Conservation (phyloP, 2,888 invertebrate species). For the Elgonia sp. region DNA sequence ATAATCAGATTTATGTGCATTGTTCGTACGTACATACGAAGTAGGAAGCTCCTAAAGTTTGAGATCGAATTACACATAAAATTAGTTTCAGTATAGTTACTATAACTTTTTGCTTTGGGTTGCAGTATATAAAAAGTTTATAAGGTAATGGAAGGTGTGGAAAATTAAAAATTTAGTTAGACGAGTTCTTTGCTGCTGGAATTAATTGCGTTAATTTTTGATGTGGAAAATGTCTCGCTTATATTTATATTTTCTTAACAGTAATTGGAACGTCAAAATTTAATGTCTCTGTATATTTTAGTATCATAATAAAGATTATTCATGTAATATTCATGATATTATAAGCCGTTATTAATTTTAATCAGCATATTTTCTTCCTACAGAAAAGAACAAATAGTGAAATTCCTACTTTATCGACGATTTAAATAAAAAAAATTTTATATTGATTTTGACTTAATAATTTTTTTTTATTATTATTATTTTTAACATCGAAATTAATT, state of each 20-base stretch:
- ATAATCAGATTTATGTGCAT: background rate
- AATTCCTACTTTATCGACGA: too few species aligned
- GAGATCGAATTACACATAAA: constrained; percentile 9
- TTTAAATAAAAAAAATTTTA: too few species aligned
- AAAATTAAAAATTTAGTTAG: background rate
- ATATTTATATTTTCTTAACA: background rate
- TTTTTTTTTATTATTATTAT: too few species aligned
- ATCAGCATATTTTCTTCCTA: too few species aligned
- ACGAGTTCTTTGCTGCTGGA: background rate
- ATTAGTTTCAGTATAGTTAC: constrained; percentile 2
- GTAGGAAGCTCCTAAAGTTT: background rate
- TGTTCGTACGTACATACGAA: background rate
- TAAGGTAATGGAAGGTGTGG: background rate
- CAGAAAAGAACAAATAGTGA: too few species aligned
- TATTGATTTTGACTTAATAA: too few species aligned
- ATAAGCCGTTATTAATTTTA: too few species aligned
- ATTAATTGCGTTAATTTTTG: background rate
- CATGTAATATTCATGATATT: background rate
- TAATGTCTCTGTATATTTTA: background rate
- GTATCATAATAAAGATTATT: background rate
- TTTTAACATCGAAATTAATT: too few species aligned
- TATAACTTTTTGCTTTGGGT: constrained; percentile 1
- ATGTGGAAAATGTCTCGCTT: background rate
- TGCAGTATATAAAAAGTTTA: background rate
- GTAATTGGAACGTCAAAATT: background rate